Percentiles rank a stretch among this genome's conserved stretches.
These are phyloP conservation scores for Chloroceryle aenea DNA, from an alignment of 2,113 vertebrate genomes.

Conservation along the genomic window DNA sequence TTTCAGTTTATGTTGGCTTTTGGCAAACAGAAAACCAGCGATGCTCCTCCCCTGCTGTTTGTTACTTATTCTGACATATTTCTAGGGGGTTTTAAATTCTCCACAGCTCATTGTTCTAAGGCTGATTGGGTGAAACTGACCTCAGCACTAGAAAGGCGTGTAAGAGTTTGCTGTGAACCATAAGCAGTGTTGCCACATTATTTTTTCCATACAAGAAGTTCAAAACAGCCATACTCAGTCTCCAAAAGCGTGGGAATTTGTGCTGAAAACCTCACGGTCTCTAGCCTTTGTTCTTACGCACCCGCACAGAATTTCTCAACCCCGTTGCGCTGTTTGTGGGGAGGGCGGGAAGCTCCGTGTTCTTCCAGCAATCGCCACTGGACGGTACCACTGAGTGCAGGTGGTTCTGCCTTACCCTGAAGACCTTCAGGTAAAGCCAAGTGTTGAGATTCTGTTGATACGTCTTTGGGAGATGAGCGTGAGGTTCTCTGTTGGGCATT, in stretches of 20 bases:
- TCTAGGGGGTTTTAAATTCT: neutral
- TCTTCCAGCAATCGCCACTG: neutral
- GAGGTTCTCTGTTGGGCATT: fast-evolving
- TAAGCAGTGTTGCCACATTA: neutral
- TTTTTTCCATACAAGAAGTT: neutral
- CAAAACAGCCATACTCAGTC: fast-evolving
- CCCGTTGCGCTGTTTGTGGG: neutral
- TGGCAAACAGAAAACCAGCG: neutral
- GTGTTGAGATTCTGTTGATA: fast-evolving
- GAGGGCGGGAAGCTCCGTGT: neutral
- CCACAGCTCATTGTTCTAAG: neutral
- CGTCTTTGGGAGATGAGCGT: fast-evolving
- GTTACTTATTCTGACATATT: neutral
- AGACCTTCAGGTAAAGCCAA: neutral
- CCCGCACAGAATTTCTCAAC: neutral
- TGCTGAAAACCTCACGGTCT: fast-evolving
- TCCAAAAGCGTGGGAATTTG: neutral
- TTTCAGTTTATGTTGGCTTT: neutral
- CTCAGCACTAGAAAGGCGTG: fast-evolving
- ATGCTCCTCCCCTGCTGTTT: fast-evolving
- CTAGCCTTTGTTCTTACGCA: neutral
- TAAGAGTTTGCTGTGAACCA: neutral
- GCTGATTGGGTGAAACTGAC: neutral
- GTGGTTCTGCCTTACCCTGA: neutral
- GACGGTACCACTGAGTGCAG: fast-evolving